Evolutionary conservation across 2,888 invertebrate genomes (phyloP), one percentile per base, ranked within the genome.

Genomic region (Mechanitis messenoides): DNA sequence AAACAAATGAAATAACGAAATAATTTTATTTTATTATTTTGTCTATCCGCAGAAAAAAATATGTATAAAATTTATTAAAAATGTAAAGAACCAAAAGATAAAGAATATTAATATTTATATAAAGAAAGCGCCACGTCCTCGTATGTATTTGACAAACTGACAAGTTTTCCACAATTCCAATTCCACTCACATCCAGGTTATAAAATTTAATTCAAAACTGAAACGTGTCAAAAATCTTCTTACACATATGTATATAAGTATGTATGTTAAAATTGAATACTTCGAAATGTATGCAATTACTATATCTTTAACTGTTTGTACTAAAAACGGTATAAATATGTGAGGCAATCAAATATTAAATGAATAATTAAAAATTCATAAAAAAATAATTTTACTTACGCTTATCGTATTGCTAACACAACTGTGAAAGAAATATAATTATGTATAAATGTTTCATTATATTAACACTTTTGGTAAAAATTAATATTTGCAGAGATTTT

Each of bases 401-500:
- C 28, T 50, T 31, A 31, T 50, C 31, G 31, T 31, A 31, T 28
- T 31, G 42, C 9, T 42, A 9, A 9, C 11, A 42, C 1, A 42
- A 50, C 3, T 50, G 31, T 4, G 6, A 3, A 50, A 31, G n/a
- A 54, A 11, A 31, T 5, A 63, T 59, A 54, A 66, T 42, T 42
- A 42, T 64, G 66, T 31, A 56, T 33, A 28, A 35, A 50, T 35
- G 33, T 42, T 9, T 60, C 5, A 38, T 66, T 47, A 46, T 60
- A 46, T 47, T 66, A 56, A 38, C 55, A 47, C 0, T 64, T 38
- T 35, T 57, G 1, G 28, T 62, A 28, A 60, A 56, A 58, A 20
- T 58, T 28, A 61, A 57, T 38, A 53, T 64, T 35, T 77, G 79
- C 65, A 77, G 81, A 64, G 84, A 85, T 71, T 85, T 78, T 61